Evolutionary conservation across 37 sponge, comb jelly and placozoan genomes (phyloP), one percentile per base, ranked within the genome.

Genomic region (Haliclona indistincta): DNA sequence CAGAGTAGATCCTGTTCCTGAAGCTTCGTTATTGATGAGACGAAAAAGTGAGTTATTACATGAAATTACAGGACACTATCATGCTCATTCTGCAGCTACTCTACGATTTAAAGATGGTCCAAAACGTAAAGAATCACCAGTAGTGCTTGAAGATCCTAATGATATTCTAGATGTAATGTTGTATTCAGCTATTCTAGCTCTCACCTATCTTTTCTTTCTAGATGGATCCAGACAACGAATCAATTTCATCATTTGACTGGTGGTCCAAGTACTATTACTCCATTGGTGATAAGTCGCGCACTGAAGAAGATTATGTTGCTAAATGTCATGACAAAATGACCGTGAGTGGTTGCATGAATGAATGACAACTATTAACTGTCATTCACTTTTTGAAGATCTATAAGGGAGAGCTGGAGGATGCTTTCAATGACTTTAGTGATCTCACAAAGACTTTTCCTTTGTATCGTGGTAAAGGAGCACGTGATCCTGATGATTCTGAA

Each of bases 211-310:
- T 54, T 35, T 58, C 35, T 60, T 54, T 67, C 0, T 47, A 86
- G 76, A 38, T 74, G 45, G 94, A 94, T 51, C 94, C 94, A n/a
- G 91, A 90, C 52, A 72, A 40, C 29, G 64, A 71, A 61, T 75
- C 80, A 32, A 84, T 80, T 40, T 54, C 64, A 38, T 88, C 87
- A 23, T 90, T 94, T 88, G 99, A 98, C 75, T 98, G 96, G 96
- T 98, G 99, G 99, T 83, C 89, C 71, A 95, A 95, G 77, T 98
- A 88, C 76, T 95, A 98, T 82, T 74, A 85, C 55, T 90, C 91
- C 56, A 79, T 78, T 61, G 85, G 82, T 20, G 88, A 95, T 70
- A 86, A 80, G 38, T 51, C 44, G 40, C 29, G 83, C n/a, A 79
- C 61, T 6, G 86, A 83, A 54, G 26, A 60, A 35, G 95, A 83